Evolutionary conservation across 2,888 invertebrate species (phyloP), one percentile per base, ranked within the genome.

Genomic region (Lepidocyrtoides sp.): DNA sequence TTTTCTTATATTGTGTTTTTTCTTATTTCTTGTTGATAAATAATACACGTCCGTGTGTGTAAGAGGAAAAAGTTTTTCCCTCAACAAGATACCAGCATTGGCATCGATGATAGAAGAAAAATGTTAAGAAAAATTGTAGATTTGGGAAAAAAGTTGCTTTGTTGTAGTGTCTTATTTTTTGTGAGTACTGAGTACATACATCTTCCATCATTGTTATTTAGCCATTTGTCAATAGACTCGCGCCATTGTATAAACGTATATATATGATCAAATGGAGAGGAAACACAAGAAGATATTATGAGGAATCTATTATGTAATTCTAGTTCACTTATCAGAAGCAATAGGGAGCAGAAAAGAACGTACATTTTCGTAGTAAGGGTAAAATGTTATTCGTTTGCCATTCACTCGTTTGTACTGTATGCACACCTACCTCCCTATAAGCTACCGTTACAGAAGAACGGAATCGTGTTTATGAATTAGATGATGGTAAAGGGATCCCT

Each of bases 21-120:
- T 66, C 83, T 60, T 26, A 26, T 17, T 48, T 75, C 75, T 75
- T 44, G 48, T 54, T 57, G 75, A 86, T 86, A 86, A 86, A 87
- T 87, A 79, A 87, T 79, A 87, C 87, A 79, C 87, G 79, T 79
- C 36, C 14, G 32, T 41, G 48, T 5, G 7, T 2, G 7, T n/a
- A 17, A 3, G 17, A 69, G 12, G 20, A 57, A 86, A 85, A 63
- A 77, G 60, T 51, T 54, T 54, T 63, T 44, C 57, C 29, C 51
- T 69, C 66, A 23, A 7, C 4, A 20, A 86, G 60, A 77, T 44
- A 86, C 36, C 8, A 36, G 29, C 14, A 1, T 12, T 8, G 3
- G 29, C 29, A 17, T 3, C 17, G 54, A 60, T 20, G 60, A 81
- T 29, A 60, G n/a, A 14, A 14, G 23, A 4, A 36, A 75, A 75